Base-by-base conservation (phyloP, 2,113 vertebrate species). In the Climacteris rufus region DNA sequence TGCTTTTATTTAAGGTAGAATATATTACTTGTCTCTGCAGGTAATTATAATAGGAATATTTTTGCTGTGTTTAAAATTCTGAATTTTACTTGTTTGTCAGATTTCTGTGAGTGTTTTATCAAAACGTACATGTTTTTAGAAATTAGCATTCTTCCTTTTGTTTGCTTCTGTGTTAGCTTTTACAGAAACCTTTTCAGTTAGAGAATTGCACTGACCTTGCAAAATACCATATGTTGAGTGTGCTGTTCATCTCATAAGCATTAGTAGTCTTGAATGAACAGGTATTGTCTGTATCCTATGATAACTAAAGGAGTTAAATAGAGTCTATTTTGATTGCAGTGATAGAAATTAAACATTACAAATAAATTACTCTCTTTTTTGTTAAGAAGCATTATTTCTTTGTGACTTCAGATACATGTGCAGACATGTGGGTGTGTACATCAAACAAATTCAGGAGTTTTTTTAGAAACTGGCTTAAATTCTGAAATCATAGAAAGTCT, bases 71-170 rank as follows among this genome's bases (percentile, higher is more conserved):
- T 83, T 79, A 94, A 85, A 76, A 53, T 66, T 87, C 33, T 31
- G 42, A 53, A 53, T 87, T 49, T 87, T 63, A 93, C 78, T 92
- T 98, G 96, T 96, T 97, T 97, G 95, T 97, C 96, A 95, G 72
- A 74, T 96, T 98, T 91, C 35, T 45, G 2, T 10, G 44, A 39
- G 47, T 81, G 75, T 69, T 88, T 93, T 57, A 59, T 66, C 69
- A 82, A 89, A 96, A 80, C 0, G 11, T 78, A 28, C n/a, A 75
- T 83, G 13, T 31, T 94, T 90, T 83, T 72, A 89, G 65, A 79
- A 70, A 45, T 56, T 39, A 45, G 8, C 6, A 9, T 28, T 68
- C 63, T 96, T 77, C 24, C 28, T 90, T 83, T 92, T 60, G 64
- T 85, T 35, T 47, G 49, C 44, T 61, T 70, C 64, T 47, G 13